Evolutionary conservation across 2,113 vertebrate species (phyloP), one percentile per base, ranked within the genome.

Genomic region (Rhizomys pruinosus): DNA sequence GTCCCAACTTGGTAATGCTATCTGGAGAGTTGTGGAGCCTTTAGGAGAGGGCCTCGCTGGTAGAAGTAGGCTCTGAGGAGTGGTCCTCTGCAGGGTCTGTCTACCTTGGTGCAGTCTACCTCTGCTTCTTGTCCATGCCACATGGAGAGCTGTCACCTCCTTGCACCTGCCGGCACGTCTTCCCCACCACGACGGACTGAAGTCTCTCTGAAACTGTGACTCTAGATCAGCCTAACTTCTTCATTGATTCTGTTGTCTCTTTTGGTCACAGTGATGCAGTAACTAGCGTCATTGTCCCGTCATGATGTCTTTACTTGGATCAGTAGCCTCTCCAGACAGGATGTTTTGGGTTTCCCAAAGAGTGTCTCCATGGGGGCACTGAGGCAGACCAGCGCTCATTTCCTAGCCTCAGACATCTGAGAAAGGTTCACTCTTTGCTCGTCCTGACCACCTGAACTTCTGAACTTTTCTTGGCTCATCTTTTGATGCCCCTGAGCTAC

Each of bases 401-500:
- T 37, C 34, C 42, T 93, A 29, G 27, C 57, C 84, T 89, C 90
- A 94, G 61, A 66, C 17, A 63, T 55, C 76, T 89, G 80, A 19
- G 74, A 52, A 74, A 47, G 27, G 61, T 34, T 84, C 77, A 64
- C 74, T 39, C 32, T 87, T 84, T 80, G 69, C 74, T 39, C 32
- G 39, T 22, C 39, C 64, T 59, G 52, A 29, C 5, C 82, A 8
- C 74, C 76, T 91, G 80, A 44, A 42, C 63, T 68, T 39, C n/a
- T 76, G 71, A 66, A 4, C 66, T 71, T 74, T 89, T 74, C 11
- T n/a, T 86, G 52, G 59, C 44, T 91, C n/a, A n/a, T 81, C 32
- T 84, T 93, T 84, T 84, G 59, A 80, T 92, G 72, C 71, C 63
- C 57, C 32, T 87, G 63, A 81, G 77, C 86, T 88, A 55, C 57